These are phyloP conservation scores for Microhierax caerulescens DNA, from an alignment of 2,797 vertebrate genomes.

Conservation along the genomic window DNA sequence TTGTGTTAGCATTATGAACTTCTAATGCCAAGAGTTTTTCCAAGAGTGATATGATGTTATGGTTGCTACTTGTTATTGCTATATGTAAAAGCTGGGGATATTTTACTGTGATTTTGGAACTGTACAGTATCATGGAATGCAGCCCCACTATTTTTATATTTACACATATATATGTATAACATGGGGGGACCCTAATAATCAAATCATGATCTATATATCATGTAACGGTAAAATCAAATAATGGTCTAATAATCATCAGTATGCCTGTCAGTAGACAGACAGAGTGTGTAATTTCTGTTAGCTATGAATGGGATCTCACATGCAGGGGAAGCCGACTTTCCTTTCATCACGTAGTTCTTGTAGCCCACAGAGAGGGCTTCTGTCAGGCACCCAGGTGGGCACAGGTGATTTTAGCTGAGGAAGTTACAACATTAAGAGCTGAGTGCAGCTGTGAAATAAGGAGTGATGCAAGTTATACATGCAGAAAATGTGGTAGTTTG, in stretches of 20 bases:
- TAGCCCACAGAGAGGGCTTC: neutral
- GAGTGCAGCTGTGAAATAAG: neutral
- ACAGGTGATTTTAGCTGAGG: neutral
- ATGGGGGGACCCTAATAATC: neutral
- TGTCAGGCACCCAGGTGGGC: neutral
- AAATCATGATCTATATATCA: too few relatives aligned
- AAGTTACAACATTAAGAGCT: neutral
- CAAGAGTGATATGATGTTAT: neutral
- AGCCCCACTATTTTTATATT: neutral
- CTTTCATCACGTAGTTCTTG: neutral
- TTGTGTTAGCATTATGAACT: neutral
- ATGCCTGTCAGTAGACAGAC: neutral
- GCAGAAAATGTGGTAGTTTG: neutral
- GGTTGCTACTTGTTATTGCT: neutral
- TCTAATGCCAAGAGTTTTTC: neutral
- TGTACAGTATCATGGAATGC: neutral
- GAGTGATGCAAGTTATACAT: neutral
- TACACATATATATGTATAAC: neutral
- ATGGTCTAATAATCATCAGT: neutral
- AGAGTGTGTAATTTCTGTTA: neutral
- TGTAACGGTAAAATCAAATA: too few relatives aligned
- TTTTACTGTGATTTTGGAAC: neutral
- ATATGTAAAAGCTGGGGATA: neutral
- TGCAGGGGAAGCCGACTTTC: neutral
- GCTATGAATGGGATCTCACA: neutral